Base-by-base conservation (phyloP, 2,888 invertebrate genomes). In the Melinaea menophilus region DNA sequence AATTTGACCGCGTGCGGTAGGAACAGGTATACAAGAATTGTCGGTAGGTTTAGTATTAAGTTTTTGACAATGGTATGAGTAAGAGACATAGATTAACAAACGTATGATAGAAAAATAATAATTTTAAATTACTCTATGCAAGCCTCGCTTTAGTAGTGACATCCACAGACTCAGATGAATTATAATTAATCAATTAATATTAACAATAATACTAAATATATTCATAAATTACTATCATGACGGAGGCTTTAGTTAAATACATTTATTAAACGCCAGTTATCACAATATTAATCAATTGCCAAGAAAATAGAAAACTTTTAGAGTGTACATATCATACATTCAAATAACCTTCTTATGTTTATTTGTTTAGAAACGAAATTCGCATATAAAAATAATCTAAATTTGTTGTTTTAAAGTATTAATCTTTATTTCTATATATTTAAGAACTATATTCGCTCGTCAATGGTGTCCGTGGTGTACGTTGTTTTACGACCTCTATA, bases 241-340 rank as follows among this genome's bases (percentile, higher is more conserved):
- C 4, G 12, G 2, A 33, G 45, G 13, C 41, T 57, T 22, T 11
- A 56, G n/a, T 5, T 13, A 31, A 45, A 22, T 45, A 45, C 11
- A 41, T 12, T 56, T 9, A 12, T 35, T 56, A 22, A 34, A 54
- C 41, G n/a, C 11, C 11, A 41, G 3, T 7, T 41, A 22, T 59
- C 59, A 59, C 54, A 54, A 54, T 59, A 41, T 54, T 34, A 59
- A 35, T 59, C 22, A 41, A 54, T 22, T 59, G 59, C 22, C 54
- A 54, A 54, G 54, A 59, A 59, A 59, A 59, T 59, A 59, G 37
- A 54, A 54, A 54, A 54, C 48, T 13, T 31, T 37, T 51, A 5
- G 7, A 31, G 22, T 41, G 41, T 9, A 41, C 3, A 41, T 1
- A 51, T 31, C 4, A 31, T n/a, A 11, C 31, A 31, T 51, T 51